Percentiles rank a stretch among this genome's conserved stretches.
Evolutionary conservation across 2,113 vertebrate genomes (phyloP).

Genomic region (Smithornis capensis): DNA sequence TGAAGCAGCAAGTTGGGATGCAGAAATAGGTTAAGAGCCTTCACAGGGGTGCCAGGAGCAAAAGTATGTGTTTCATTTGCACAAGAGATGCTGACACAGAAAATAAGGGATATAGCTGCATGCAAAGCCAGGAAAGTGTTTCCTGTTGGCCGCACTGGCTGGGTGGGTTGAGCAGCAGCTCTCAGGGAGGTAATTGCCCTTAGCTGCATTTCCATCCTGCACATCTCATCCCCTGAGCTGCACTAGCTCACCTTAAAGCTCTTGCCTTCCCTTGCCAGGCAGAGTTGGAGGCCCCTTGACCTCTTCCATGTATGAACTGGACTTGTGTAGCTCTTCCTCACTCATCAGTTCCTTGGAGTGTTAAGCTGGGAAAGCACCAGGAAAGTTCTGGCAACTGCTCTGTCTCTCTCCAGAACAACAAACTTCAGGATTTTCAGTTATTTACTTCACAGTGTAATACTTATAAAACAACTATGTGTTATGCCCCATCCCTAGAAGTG

Average conservation of each 20-base stretch:
- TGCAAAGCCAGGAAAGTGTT: not conserved
- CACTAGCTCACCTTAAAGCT: not conserved
- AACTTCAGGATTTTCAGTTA: not conserved
- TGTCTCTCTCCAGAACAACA: no score
- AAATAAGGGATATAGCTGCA: not conserved
- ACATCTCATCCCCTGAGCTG: accelerated
- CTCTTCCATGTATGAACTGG: accelerated
- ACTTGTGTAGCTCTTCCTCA: not conserved
- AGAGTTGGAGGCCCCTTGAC: not conserved
- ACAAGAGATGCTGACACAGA: not conserved
- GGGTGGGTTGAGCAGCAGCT: not conserved
- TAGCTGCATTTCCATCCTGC: accelerated
- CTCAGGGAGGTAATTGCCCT: not conserved
- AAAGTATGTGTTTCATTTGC: not conserved
- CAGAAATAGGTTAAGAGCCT: not conserved
- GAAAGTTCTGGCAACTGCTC: not conserved
- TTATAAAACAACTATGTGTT: not conserved
- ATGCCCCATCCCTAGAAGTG: not conserved
- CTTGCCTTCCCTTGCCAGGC: not conserved
- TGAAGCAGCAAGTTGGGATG: not conserved
- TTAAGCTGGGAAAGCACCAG: not conserved
- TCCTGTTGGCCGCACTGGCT: not conserved
- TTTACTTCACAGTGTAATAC: not conserved
- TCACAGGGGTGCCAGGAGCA: not conserved
- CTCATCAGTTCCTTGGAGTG: not conserved